Conservation (phyloP, 2,888 invertebrate species). For the Phortica magna region DNA sequence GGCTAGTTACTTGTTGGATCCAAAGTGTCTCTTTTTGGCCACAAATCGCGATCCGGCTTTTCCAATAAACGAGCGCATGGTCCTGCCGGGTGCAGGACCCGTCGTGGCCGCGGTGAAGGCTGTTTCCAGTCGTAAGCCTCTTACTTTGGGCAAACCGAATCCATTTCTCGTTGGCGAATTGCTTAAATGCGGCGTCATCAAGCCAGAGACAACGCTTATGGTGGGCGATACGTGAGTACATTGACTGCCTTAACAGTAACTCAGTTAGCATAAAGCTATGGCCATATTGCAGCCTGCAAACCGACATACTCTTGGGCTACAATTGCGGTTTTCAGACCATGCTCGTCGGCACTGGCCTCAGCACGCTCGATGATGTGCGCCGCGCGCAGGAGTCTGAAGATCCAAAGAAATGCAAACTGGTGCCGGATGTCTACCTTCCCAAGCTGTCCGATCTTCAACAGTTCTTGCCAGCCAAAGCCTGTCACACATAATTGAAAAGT, state of each 20-base stretch:
- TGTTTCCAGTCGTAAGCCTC: constrained; percentile 45
- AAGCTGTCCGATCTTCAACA: constrained; percentile 44
- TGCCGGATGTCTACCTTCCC: constrained; percentile 58
- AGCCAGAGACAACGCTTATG: constrained; percentile 57
- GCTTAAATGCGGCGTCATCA: constrained; percentile 29
- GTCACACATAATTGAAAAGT: not conserved
- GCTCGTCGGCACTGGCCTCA: constrained; percentile 56
- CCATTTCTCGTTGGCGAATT: constrained; percentile 49
- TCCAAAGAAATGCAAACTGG: constrained; percentile 33
- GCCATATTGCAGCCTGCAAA: constrained; percentile 17
- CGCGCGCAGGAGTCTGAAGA: constrained; percentile 41
- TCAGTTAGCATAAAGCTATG: not conserved
- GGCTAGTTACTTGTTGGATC: constrained; percentile 48
- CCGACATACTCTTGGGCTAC: constrained; percentile 55
- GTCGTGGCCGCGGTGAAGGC: constrained; percentile 53
- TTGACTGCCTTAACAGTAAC: constrained; percentile 41
- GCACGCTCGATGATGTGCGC: constrained; percentile 45
- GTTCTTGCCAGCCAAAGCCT: constrained; percentile 42
- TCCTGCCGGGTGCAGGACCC: constrained; percentile 55
- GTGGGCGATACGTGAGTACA: constrained; percentile 60
- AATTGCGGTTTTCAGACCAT: constrained; percentile 59
- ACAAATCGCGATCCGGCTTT: constrained; percentile 52
- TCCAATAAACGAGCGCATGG: constrained; percentile 34
- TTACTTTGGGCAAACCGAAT: constrained; percentile 62
- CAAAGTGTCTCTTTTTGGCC: constrained; percentile 50